Base-by-base conservation (phyloP, 2,797 vertebrate species). In the Epinephelus awoara region DNA sequence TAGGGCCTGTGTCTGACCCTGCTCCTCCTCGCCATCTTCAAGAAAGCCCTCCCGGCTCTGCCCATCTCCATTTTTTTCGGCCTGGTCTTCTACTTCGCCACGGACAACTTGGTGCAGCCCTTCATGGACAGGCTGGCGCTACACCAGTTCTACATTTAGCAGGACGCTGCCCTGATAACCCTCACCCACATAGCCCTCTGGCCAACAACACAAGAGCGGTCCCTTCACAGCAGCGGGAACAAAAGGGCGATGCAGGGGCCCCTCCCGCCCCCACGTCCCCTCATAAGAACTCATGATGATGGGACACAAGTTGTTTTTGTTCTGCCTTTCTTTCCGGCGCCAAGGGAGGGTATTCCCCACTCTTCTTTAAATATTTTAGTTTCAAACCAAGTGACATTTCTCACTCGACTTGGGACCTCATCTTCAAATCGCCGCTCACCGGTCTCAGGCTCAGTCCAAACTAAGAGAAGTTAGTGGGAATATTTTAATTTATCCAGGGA, bases 1-100 rank as follows among this genome's bases (percentile, higher is more conserved):
- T 92, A 99, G 98, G 98, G 98, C 85, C 86, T 99, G 93, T 99
- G 98, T 95, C 97, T 99, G 93, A 99, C 98, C 19, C 95, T 99
- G 46, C 93, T 99, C 42, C 97, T 99, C 72, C 96, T 99, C 68
- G 98, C 98, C 94, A 99, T 99, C 94, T 99, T 99, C 94, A 99
- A 99, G 95, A 99, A 99, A 86, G 98, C 98, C 1, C 96, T 99
- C 81, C 98, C 98, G 50, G 98, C 98, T 62, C 96, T 99, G 71
- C 98, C 98, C 77, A 99, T 99, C 94, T 99, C 98, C 74, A 99
- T 99, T 72, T 98, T 98, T 2, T 99, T 99, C 40, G 98, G 98
- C 91, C 95, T 99, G 47, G 96, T 99, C 91, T 99, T 99, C 95
- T 99, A 99, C 94, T 99, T 99, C 71, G 97, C 98, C 89, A 99